Conservation (phyloP, 2,113 vertebrate genomes). For the Forbesichthys papilliferus region DNA sequence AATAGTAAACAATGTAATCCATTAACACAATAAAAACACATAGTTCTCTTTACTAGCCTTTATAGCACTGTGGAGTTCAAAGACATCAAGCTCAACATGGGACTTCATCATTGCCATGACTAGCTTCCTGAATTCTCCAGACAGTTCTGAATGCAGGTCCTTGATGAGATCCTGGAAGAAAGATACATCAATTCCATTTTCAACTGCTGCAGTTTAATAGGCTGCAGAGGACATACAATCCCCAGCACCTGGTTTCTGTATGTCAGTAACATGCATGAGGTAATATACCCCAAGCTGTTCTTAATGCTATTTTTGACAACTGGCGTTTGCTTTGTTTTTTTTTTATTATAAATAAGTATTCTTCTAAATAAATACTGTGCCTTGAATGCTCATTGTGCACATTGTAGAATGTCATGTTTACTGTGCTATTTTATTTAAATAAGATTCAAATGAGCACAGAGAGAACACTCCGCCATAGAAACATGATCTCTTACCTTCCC, state of each 20-base stretch:
- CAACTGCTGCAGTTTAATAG: conserved; percentile 9
- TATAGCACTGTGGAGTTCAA: conserved; percentile 88
- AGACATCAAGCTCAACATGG: conserved; percentile 82
- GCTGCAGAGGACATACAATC: conserved; percentile 29
- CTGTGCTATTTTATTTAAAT: neutral
- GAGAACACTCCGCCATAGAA: too few species aligned
- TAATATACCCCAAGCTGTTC: conserved; percentile 2
- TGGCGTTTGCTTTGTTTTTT: neutral
- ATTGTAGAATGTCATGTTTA: too few species aligned
- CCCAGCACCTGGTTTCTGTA: conserved; percentile 40
- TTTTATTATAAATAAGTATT: neutral
- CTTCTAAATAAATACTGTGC: neutral
- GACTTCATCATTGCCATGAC: conserved; percentile 91
- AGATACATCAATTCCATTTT: conserved; percentile 24
- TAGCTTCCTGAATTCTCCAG: conserved; percentile 93
- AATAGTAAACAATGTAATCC: neutral
- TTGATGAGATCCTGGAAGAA: conserved; percentile 90
- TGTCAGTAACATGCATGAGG: conserved; percentile 8
- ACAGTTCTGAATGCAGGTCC: conserved; percentile 94
- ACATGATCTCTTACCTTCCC: conserved; percentile 83
- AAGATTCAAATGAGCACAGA: neutral
- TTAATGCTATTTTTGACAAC: conserved; percentile 7
- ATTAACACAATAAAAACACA: neutral
- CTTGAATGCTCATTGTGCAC: neutral
- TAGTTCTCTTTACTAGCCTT: conserved; percentile 78